Evolutionary conservation across 2,888 invertebrate genomes (phyloP), one percentile per base, ranked within the genome.

Genomic region (Hypolimnas misippus): DNA sequence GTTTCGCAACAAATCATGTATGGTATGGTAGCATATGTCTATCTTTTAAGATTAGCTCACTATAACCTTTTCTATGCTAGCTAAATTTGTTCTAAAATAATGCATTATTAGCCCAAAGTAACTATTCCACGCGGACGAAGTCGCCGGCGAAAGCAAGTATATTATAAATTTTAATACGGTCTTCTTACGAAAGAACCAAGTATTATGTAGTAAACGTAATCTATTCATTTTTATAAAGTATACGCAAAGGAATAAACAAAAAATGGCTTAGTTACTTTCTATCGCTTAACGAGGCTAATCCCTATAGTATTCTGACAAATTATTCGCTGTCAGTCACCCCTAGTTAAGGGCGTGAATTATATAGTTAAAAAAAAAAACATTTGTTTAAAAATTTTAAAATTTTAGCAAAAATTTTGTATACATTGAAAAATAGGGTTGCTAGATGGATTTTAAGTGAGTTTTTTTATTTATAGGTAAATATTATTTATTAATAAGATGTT

Each of bases 241-340:
- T 44, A 44, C 5, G 12, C 12, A 44, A 44, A 12, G 5, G 54
- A 35, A 53, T 50, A 33, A 25, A 77, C 74, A 77, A 76, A 81
- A 80, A 81, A 44, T 73, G 83, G 84, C 86, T 89, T 87, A 86
- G 71, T 74, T 77, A 83, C 81, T 80, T 81, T 79, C 77, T 80
- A 78, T 74, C 74, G 72, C 72, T 74, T 86, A 86, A 87, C 84
- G 84, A 82, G 76, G 75, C 75, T 87, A 87, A 89, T 84, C 88
- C 80, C 73, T 71, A 71, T 79, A 77, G 73, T 75, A 80, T 81
- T 77, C 75, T 81, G 81, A 83, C 84, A 82, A 82, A 83, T 82
- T 82, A 79, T 71, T 76, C 73, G 58, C 35, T 10, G 44, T 19
- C 44, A 44, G 44, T 57, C 65, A 53, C 61, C 63, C 66, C 56